Base-by-base conservation (phyloP, 1,140 invertebrate species). In the Lordiphosa stackelbergi region DNA sequence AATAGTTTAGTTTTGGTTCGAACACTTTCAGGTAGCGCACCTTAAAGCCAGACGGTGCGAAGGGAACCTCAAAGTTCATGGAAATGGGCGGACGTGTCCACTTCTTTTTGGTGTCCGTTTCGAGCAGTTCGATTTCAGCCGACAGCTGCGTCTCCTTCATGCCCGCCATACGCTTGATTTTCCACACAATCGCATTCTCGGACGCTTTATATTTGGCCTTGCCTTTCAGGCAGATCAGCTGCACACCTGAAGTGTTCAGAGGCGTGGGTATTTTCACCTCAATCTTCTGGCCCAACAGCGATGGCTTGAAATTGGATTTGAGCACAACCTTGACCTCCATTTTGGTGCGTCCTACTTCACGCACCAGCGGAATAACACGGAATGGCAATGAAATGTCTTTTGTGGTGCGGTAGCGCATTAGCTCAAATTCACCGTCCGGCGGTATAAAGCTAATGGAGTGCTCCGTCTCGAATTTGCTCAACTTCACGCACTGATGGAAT, bases 51-150 rank as follows among this genome's bases (percentile, higher is more conserved):
- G 98, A 99, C 7, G 98, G 98, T 8, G 98, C 98, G 66, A 94
- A 94, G n/a, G 93, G 93, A 85, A 99, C 97, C 90, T 99, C 98
- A 89, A 99, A 99, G 89, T 98, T 99, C 98, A 99, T 99, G 0
- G 98, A 99, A 78, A 99, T 99, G n/a, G 98, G 98, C 34, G 98
- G 98, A 51, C 98, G 91, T 5, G 98, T 99, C 98, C 98, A 99
- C 89, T 99, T 99, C 89, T 99, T 99, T 89, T 99, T 99, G 1
- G 95, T 97, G 84, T 98, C 97, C 4, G 98, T 99, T 88, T 98
- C 97, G 28, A 99, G 89, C n/a, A 99, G 90, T 88, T 99, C 98
- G 55, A 99, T 99, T 90, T 99, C 98, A 0, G 98, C 98, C 13
- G 98, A 99, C 9, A 99, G 90, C 87, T 99, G 98, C 0, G 98